Base-by-base conservation (phyloP, 2,797 vertebrate species). In the Sternarchorhynchus goeldii region DNA sequence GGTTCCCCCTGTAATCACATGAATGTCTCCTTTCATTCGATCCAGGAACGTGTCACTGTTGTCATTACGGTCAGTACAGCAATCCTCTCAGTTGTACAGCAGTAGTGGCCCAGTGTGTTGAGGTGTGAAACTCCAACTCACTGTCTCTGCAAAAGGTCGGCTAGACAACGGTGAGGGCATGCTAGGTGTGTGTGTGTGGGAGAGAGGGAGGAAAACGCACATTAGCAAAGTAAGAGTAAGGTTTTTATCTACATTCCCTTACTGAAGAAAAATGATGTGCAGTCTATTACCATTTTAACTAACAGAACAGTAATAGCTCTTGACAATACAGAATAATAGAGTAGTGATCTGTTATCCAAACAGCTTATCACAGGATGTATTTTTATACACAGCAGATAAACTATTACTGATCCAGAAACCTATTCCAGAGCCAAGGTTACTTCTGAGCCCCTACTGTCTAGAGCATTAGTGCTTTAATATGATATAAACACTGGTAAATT, bases 1-100 rank as follows among this genome's bases (percentile, higher is more conserved):
- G 65, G 36, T 56, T 67, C 36, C 60, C n/a, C 36, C 62, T 58
- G 20, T 81, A 34, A 78, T 80, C 67, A 57, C 73, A 75, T 63
- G 16, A 57, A 60, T 77, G 62, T 55, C 58, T 76, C 31, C 2
- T 45, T 34, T 67, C n/a, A 68, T 41, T 59, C 75, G 69, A 77
- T 65, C 34, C 58, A 65, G 67, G 20, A 39, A 6, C 39, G 59
- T 34, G 66, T 57, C 55, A 41, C 57, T 34, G 3, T 65, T 17
- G 65, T 36, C 55, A 64, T 71, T 58, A 25, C 41, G 57, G 77
- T 58, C 39, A 68, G 34, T 62, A 3, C 10, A 45, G 56, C 31
- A 20, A 6, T 41, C 31, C 29, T 25, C 21, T 2, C 39, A 25
- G 34, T 50, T 29, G 39, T 67, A 14, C 45, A 45, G 10, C 31